phyloP scores from a whole-genome alignment of 2,113 vertebrate species.

The Malurus melanocephalus region DNA sequence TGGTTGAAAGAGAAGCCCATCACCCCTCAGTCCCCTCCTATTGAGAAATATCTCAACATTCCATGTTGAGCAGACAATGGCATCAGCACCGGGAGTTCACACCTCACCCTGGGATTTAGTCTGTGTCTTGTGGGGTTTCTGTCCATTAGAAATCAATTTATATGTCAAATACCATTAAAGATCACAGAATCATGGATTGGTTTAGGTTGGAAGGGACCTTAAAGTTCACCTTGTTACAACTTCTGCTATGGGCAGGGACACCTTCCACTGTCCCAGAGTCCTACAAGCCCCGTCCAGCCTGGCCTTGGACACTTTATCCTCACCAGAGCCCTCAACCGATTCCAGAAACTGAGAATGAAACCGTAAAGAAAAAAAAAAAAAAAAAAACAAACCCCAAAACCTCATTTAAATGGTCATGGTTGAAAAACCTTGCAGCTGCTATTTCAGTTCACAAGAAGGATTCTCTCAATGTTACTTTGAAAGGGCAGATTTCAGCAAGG shows the following conservation, averaged over 20 bases:
- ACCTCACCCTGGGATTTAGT: too few relatives aligned
- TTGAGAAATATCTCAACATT: too few relatives aligned
- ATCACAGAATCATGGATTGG: too few relatives aligned
- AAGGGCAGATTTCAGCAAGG: neutral
- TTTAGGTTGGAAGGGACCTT: too few relatives aligned
- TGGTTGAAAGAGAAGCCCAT: too few relatives aligned
- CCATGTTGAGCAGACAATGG: too few relatives aligned
- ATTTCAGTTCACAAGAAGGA: neutral
- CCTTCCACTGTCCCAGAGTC: rapidly evolving
- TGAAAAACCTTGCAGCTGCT: neutral
- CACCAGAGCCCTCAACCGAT: rapidly evolving
- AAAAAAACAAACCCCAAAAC: neutral
- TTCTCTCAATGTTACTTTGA: neutral
- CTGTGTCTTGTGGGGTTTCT: too few relatives aligned
- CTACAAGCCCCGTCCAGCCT: rapidly evolving
- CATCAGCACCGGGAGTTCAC: too few relatives aligned
- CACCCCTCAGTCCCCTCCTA: too few relatives aligned
- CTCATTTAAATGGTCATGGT: neutral
- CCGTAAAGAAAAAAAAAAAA: neutral
- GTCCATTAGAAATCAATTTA: too few relatives aligned
- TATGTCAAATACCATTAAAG: too few relatives aligned
- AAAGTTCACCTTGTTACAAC: too few relatives aligned
- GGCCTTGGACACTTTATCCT: neutral
- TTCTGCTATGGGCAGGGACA: neutral
- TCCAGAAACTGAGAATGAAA: neutral